These are phyloP conservation scores for Sturnira hondurensis DNA, from an alignment of 2,113 vertebrate species.

Conservation along the genomic window DNA sequence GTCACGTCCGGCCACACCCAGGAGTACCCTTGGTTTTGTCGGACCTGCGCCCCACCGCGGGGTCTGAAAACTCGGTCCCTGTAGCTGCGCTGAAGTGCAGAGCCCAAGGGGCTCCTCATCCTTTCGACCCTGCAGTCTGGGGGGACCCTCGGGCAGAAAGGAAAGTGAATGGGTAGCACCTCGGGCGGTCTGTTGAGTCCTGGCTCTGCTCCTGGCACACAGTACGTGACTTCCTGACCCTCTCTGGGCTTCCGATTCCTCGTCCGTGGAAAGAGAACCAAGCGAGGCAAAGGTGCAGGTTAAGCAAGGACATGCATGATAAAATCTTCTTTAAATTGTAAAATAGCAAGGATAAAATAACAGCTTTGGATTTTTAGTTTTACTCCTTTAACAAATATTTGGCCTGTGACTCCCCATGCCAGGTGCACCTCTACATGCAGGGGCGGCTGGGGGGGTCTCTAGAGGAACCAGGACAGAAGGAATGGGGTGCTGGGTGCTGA, in stretches of 20 bases:
- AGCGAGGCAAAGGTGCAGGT: background rate
- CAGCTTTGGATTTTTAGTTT: fast-evolving
- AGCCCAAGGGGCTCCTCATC: background rate
- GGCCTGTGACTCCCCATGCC: background rate
- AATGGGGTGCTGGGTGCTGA: background rate
- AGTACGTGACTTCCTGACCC: background rate
- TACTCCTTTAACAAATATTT: background rate
- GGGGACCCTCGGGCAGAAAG: background rate
- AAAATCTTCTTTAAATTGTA: background rate
- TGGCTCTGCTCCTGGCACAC: background rate
- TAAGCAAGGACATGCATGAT: background rate
- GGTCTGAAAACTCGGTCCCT: background rate
- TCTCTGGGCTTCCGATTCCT: background rate
- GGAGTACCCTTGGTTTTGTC: no score
- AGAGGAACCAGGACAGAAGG: background rate
- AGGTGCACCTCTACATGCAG: background rate
- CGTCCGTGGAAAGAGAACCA: background rate
- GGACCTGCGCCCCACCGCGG: background rate
- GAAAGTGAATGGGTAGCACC: fast-evolving
- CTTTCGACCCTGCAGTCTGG: background rate
- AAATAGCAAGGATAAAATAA: background rate
- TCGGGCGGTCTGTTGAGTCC: background rate
- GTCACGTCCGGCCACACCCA: background rate
- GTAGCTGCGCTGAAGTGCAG: background rate
- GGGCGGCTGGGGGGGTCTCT: fast-evolving